phyloP scores from a whole-genome alignment of 1,140 invertebrate genomes.

The Tetramorium alpestre region DNA sequence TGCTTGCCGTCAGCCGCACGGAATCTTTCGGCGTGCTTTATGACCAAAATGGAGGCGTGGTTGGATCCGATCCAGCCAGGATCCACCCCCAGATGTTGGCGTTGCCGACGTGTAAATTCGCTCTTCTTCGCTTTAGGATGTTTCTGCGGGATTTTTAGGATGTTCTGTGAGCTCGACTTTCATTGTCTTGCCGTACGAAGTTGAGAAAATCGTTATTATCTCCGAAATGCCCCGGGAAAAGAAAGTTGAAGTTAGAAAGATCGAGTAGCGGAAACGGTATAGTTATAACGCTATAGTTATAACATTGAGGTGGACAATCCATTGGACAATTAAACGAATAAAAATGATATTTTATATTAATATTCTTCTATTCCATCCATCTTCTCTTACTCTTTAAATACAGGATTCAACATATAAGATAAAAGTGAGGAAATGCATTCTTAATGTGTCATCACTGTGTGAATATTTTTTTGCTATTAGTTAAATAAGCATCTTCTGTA shows the following conservation, averaged over 20 bases:
- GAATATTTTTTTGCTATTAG: background rate
- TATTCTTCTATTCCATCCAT: background rate
- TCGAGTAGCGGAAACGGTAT: background rate
- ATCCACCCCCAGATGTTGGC: constrained; percentile 45
- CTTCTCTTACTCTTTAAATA: background rate
- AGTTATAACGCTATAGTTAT: constrained; percentile 1
- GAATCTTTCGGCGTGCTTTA: constrained; percentile 65
- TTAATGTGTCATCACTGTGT: background rate
- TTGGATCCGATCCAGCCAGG: constrained; percentile 66
- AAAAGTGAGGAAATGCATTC: background rate
- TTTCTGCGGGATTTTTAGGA: constrained; percentile 40
- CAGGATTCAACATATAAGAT: background rate
- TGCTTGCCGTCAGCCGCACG: constrained; percentile 49
- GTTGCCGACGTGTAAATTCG: constrained; percentile 20
- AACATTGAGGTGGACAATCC: background rate
- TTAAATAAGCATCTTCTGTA: background rate
- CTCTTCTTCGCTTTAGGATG: background rate
- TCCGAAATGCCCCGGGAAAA: background rate
- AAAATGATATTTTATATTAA: background rate
- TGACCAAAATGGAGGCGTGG: constrained; percentile 66
- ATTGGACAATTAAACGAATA: background rate
- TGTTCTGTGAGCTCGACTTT: constrained; percentile 40
- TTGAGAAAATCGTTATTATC: background rate
- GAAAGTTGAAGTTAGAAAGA: background rate
- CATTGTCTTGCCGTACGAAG: constrained; percentile 9